These are phyloP conservation scores for Carassius auratus DNA, from an alignment of 2,113 vertebrate species.

Conservation along the genomic window DNA sequence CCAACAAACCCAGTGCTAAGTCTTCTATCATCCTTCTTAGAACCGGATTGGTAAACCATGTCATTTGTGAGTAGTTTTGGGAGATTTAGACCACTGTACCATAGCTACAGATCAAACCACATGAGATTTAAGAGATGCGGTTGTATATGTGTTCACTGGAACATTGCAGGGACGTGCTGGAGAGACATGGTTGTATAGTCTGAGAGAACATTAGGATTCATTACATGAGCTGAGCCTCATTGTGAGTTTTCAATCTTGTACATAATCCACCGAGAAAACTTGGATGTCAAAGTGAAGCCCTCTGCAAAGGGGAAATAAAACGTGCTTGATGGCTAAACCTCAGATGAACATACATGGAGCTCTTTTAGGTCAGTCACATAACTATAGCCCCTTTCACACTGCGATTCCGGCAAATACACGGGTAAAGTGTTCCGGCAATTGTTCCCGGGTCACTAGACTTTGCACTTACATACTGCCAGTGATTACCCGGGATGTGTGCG, in stretches of 20 bases:
- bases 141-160: constrained; percentile 62
- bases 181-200: constrained; percentile 51
- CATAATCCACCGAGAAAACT: constrained; percentile 58
- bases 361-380: constrained; percentile 7
- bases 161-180: constrained; percentile 60
- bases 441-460: too few relatives aligned
- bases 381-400: not conserved
- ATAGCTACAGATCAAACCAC: constrained; percentile 69
- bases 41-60: constrained; percentile 74
- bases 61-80: constrained; percentile 66
- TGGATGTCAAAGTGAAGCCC: constrained; percentile 12
- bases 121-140: constrained; percentile 70
- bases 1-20: constrained; percentile 4
- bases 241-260: constrained; percentile 65
- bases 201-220: constrained; percentile 56
- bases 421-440: too few relatives aligned
- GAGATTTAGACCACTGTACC: constrained; percentile 69
- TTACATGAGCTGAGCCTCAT: constrained; percentile 55
- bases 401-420: too few relatives aligned
- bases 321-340: not conserved
- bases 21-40: constrained; percentile 61
- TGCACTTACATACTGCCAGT: too few relatives aligned
- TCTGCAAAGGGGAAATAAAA: too few relatives aligned
- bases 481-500: too few relatives aligned
- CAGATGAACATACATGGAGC: not conserved